These are phyloP conservation scores for Macaria liturata DNA, from an alignment of 2,888 invertebrate genomes.

Conservation along the genomic window DNA sequence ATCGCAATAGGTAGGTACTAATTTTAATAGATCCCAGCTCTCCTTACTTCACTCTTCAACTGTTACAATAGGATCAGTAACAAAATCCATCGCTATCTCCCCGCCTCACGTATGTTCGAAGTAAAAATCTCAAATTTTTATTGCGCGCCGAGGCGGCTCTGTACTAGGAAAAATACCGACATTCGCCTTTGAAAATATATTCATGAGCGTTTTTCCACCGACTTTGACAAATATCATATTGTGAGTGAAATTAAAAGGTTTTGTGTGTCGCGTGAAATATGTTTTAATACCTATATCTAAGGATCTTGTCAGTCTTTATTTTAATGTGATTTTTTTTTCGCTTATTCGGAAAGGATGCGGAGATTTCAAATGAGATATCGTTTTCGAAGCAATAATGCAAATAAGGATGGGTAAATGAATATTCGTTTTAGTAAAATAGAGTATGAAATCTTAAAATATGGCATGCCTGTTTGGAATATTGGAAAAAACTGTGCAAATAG, in stretches of 20 bases:
- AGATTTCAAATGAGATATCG: too few relatives aligned
- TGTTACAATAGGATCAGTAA: neutral
- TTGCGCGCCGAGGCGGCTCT: constrained; percentile 20
- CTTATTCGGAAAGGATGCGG: too few relatives aligned
- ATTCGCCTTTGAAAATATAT: constrained; percentile 20
- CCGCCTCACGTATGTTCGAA: constrained; percentile 16
- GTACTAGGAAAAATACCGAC: constrained; percentile 21
- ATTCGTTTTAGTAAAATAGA: too few relatives aligned
- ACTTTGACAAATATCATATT: constrained; percentile 36
- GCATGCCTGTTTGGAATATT: too few relatives aligned
- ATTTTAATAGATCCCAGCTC: too few relatives aligned
- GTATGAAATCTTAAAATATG: too few relatives aligned
- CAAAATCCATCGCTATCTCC: neutral
- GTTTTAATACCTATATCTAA: neutral
- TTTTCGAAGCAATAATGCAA: too few relatives aligned
- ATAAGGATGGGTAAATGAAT: too few relatives aligned
- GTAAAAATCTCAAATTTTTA: constrained; percentile 34
- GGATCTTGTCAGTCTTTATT: constrained; percentile 8
- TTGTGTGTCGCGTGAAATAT: constrained; percentile 27
- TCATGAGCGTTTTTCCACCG: constrained; percentile 31
- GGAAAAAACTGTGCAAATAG: too few relatives aligned
- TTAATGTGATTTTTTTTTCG: neutral
- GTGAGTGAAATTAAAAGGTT: constrained; percentile 38
- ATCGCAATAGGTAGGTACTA: too few relatives aligned
- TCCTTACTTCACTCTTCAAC: too few relatives aligned